Percentiles rank a stretch among this genome's conserved stretches.
Evolutionary conservation across 2,888 invertebrate species (phyloP).

Genomic region (Ormyrus thymus): DNA sequence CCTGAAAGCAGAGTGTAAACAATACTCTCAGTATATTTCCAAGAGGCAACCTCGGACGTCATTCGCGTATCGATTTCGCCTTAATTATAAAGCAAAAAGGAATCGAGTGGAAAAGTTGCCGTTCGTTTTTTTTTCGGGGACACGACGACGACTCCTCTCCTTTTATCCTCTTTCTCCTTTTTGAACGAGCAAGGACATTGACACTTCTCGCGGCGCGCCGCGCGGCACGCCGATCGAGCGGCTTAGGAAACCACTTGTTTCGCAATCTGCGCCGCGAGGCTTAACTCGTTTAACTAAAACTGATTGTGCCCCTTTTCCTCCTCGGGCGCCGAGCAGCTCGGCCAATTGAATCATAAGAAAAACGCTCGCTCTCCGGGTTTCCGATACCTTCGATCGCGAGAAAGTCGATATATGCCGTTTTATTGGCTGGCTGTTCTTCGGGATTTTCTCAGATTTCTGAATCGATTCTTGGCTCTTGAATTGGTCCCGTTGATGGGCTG

Average conservation of each 20-base stretch:
- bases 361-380: too few relatives aligned
- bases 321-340: neutral
- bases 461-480: too few relatives aligned
- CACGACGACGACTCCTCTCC: neutral
- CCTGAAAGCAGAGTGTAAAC: too few relatives aligned
- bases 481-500: too few relatives aligned
- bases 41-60: too few relatives aligned
- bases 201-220: neutral
- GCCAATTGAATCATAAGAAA: conserved; percentile 12
- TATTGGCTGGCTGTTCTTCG: too few relatives aligned
- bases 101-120: neutral
- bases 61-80: too few relatives aligned
- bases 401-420: too few relatives aligned
- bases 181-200: conserved; percentile 39
- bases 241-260: conserved; percentile 30
- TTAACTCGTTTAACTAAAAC: conserved; percentile 24
- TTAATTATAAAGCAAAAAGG: neutral
- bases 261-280: conserved; percentile 13
- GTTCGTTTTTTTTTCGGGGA: neutral
- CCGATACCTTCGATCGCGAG: too few relatives aligned
- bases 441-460: too few relatives aligned
- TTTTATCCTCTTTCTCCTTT: neutral
- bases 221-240: neutral
- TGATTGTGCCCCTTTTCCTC: conserved; percentile 3
- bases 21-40: too few relatives aligned